Percentiles rank a stretch among this genome's conserved stretches.
These are phyloP conservation scores for Sebastes taczanowskii DNA, from an alignment of 2,797 vertebrate species.

Conservation along the genomic window DNA sequence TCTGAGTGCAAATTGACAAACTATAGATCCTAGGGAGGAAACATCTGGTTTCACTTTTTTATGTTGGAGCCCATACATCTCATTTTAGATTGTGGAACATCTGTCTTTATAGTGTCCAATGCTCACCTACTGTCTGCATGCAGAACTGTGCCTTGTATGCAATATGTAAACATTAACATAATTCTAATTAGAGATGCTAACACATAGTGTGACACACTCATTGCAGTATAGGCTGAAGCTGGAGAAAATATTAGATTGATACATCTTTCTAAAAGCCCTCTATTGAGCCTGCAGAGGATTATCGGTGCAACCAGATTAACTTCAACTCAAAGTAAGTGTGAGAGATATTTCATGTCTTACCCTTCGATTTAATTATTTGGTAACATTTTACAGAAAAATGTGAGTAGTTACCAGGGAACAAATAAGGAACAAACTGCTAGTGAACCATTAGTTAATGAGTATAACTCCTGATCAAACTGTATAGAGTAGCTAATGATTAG, in stretches of 20 bases:
- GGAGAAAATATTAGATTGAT: background rate
- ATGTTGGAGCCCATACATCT: background rate
- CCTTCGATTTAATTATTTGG: background rate
- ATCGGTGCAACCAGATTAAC: background rate
- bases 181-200: background rate
- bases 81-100: background rate
- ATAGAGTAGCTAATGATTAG: too few species aligned
- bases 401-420: too few species aligned
- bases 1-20: background rate
- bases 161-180: background rate
- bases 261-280: background rate
- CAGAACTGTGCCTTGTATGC: background rate
- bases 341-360: background rate
- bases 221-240: background rate
- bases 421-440: too few species aligned
- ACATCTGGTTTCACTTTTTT: background rate
- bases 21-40: background rate
- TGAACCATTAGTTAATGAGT: too few species aligned
- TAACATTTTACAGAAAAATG: too few species aligned
- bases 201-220: background rate
- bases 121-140: background rate
- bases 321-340: background rate
- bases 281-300: background rate
- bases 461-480: too few species aligned
- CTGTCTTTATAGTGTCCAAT: background rate